These are phyloP conservation scores for Scalopus aquaticus DNA, from an alignment of 2,113 vertebrate genomes.

Conservation along the genomic window DNA sequence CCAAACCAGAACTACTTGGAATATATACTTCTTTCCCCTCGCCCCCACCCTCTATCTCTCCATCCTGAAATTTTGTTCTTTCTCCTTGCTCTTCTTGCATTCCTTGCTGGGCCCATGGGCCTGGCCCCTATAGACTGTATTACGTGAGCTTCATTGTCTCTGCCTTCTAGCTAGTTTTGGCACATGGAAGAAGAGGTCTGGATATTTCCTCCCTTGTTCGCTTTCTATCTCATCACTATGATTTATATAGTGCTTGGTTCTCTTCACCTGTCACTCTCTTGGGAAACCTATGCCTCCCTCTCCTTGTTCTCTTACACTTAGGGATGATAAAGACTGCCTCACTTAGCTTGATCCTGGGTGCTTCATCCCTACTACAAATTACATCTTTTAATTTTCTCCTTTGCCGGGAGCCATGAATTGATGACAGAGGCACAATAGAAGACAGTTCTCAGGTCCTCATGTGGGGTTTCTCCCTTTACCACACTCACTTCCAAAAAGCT, in stretches of 20 bases:
- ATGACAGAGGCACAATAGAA: not conserved
- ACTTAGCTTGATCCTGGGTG: not conserved
- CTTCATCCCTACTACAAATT: not conserved
- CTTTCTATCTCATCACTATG: not conserved
- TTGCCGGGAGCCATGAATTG: not conserved
- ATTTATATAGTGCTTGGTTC: not conserved
- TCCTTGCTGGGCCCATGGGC: not conserved
- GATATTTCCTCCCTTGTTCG: not conserved
- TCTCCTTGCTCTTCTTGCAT: not conserved
- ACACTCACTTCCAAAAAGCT: not conserved
- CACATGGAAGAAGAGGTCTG: not conserved
- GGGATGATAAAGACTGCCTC: not conserved
- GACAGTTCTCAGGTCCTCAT: not conserved
- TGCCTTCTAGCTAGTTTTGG: not conserved
- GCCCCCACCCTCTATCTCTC: fast-evolving
- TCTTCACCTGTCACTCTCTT: not conserved
- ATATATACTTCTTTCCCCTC: not conserved
- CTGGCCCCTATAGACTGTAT: not conserved
- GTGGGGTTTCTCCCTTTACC: not conserved
- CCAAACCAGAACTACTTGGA: not conserved
- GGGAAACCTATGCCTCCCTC: not conserved
- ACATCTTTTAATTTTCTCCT: not conserved
- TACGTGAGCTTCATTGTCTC: not conserved
- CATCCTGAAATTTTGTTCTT: not conserved
- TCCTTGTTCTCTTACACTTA: not conserved